A percentile compares a stretch with the other conserved stretches of the same genome.
Evolutionary conservation across 2,797 vertebrate species (phyloP).

Genomic region (Protonibea diacanthus): DNA sequence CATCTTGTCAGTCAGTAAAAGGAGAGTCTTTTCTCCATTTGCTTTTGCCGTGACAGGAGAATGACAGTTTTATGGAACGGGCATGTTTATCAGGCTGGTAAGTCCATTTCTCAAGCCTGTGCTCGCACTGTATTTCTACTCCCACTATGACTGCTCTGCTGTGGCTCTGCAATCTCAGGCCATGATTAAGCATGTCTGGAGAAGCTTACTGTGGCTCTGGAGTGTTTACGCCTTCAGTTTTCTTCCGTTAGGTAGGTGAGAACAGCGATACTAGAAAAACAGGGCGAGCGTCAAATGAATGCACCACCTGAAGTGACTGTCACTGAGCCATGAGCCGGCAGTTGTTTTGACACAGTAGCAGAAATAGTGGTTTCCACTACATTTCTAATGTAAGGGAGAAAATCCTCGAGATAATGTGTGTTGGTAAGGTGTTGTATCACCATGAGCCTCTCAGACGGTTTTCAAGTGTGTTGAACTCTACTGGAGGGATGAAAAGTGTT

Average conservation of each 20-base stretch:
- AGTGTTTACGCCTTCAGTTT: neutral
- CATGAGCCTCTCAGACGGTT: no score
- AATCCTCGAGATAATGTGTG: neutral
- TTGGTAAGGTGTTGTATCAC: no score
- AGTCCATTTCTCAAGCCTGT: conserved; percentile 54
- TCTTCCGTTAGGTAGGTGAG: neutral
- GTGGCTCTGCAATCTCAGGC: conserved; percentile 13
- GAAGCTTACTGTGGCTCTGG: conserved; percentile 34
- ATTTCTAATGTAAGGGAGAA: neutral
- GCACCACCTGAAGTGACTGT: neutral
- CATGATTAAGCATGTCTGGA: conserved; percentile 27
- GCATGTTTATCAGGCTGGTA: conserved; percentile 65
- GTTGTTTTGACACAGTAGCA: neutral
- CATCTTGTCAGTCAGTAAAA: conserved; percentile 61
- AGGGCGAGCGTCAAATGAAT: neutral
- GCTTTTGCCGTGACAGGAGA: conserved; percentile 48
- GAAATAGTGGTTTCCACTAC: no score
- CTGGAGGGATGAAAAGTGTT: no score
- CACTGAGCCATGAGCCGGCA: no score
- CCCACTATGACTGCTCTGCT: conserved; percentile 14
- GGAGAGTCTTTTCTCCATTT: conserved; percentile 28
- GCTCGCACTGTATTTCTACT: conserved; percentile 30
- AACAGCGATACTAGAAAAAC: conserved; percentile 1
- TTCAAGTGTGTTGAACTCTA: no score
- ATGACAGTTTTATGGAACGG: conserved; percentile 65